Evolutionary conservation across 2,797 vertebrate species (phyloP).

Genomic region (Pipistrellus pipistrellus): DNA sequence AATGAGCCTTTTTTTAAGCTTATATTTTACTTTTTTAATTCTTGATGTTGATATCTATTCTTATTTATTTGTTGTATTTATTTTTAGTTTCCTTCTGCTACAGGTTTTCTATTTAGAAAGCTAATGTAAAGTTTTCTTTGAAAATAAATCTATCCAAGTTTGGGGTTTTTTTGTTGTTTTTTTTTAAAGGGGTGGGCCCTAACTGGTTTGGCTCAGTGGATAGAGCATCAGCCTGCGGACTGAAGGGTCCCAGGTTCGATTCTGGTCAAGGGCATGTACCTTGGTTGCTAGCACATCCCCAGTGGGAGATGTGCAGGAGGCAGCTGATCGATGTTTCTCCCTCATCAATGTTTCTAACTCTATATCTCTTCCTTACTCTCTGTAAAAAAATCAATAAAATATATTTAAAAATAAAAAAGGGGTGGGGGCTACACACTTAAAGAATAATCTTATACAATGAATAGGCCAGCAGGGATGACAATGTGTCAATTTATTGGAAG

Average conservation of each 20-base stretch:
- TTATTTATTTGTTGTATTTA: neutral
- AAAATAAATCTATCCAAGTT: neutral
- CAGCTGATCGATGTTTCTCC: too few species aligned
- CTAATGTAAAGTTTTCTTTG: slow-evolving; percentile 5
- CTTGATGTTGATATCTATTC: neutral
- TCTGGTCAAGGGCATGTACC: too few species aligned
- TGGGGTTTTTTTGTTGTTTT: neutral
- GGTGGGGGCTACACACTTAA: neutral
- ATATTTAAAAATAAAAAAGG: too few species aligned
- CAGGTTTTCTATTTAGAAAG: neutral
- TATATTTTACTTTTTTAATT: neutral
- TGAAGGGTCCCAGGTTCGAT: too few species aligned
- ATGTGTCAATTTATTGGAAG: neutral
- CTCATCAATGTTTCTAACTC: too few species aligned
- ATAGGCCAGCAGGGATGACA: neutral
- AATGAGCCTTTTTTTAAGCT: neutral
- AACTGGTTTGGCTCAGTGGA: too few species aligned
- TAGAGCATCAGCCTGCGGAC: too few species aligned
- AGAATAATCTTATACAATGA: neutral
- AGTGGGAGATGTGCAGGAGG: too few species aligned
- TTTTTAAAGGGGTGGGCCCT: neutral
- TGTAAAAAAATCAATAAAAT: too few species aligned
- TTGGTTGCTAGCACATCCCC: too few species aligned
- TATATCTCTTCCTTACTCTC: too few species aligned
- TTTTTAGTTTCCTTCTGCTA: neutral